Conservation (phyloP, 2,888 invertebrate genomes). For the Ceraclea dissimilis region DNA sequence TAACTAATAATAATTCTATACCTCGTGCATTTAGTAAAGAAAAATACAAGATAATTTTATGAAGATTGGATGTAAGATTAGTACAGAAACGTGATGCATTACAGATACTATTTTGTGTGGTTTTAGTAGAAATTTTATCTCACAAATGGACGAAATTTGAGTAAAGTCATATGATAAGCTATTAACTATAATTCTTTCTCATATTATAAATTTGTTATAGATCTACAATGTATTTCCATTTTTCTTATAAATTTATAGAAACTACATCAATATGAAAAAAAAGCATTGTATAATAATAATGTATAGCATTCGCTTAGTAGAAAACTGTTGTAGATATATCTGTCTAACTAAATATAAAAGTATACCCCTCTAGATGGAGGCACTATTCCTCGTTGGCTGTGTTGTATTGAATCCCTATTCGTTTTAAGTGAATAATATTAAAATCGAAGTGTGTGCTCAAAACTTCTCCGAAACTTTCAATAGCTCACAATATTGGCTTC, state of each 20-base stretch:
- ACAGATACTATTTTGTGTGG: neutral
- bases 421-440: slow-evolving; percentile 10
- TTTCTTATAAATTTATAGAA: no score
- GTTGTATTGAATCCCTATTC: neutral
- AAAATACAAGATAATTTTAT: slow-evolving; percentile 19
- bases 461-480: slow-evolving; percentile 11
- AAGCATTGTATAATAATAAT: no score
- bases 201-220: no score
- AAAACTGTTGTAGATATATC: no score
- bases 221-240: no score
- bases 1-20: no score
- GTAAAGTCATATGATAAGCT: neutral
- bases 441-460: slow-evolving; percentile 22
- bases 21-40: neutral
- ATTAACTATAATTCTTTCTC: no score
- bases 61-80: slow-evolving; percentile 25
- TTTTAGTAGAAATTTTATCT: neutral
- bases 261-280: no score
- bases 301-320: no score
- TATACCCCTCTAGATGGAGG: no score
- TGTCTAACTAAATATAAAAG: no score
- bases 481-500: slow-evolving; percentile 4
- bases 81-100: slow-evolving; percentile 16
- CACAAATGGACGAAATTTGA: neutral
- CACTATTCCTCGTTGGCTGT: neutral